Conservation (phyloP, 2,113 vertebrate genomes). For the Gulo gulo region DNA sequence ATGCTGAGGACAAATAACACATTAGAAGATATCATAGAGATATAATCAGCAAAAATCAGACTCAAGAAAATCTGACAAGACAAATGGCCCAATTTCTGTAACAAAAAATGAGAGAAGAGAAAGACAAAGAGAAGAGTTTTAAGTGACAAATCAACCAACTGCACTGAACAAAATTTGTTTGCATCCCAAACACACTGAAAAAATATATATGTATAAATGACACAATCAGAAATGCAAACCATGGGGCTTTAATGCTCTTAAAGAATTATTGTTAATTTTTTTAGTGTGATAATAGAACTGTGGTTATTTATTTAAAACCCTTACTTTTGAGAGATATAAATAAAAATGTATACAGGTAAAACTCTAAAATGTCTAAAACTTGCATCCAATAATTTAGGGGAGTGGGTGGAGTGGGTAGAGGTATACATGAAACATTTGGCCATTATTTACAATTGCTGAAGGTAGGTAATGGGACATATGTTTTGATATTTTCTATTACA, state of each 20-base stretch:
- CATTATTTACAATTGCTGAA: background rate
- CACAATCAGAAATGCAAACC: background rate
- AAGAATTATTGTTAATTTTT: background rate
- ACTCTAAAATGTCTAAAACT: conserved; percentile 12
- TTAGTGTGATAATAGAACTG: background rate
- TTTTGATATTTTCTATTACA: background rate
- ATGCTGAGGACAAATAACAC: conserved; percentile 32
- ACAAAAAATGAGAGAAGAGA: background rate
- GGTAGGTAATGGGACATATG: background rate
- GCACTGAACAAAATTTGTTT: background rate
- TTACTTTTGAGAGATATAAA: background rate
- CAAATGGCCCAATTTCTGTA: conserved; percentile 37
- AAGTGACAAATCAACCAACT: conserved; percentile 5
- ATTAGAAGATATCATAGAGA: background rate
- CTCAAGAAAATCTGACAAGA: background rate
- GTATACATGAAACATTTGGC: background rate
- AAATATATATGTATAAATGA: background rate
- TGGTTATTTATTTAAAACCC: conserved; percentile 3
- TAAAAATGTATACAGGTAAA: background rate
- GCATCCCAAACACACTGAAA: background rate
- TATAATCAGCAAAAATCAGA: conserved; percentile 26
- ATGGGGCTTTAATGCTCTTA: background rate
- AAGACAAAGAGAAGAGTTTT: background rate
- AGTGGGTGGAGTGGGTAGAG: background rate
- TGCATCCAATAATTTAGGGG: background rate